phyloP scores from a whole-genome alignment of 92 coral and sea anemone species.

The Palythoa heliodiscus region DNA sequence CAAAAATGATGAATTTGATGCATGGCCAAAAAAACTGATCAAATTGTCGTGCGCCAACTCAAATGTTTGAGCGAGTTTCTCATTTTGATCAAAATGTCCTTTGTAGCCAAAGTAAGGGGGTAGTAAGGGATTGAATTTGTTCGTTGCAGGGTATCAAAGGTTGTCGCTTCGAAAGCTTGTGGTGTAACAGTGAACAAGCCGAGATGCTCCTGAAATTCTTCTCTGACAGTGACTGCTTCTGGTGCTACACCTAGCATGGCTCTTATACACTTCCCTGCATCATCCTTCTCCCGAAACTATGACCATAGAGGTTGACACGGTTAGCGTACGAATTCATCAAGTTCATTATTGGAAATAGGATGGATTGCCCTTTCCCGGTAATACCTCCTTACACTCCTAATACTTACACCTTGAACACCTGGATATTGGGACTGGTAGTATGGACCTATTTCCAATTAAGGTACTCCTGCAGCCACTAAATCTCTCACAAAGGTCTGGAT shows the following conservation, averaged over 20 bases:
- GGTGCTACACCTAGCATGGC: constrained; percentile 39
- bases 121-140: constrained; percentile 57
- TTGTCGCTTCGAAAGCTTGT: constrained; percentile 42
- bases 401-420: constrained; percentile 35
- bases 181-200: constrained; percentile 34
- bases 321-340: constrained; percentile 38
- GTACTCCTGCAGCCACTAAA: not conserved
- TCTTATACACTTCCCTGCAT: constrained; percentile 54
- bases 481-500: constrained; percentile 19
- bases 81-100: constrained; percentile 51
- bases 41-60: not conserved
- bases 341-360: constrained; percentile 42
- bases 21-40: not conserved
- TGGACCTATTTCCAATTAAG: too few relatives aligned
- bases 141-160: constrained; percentile 51
- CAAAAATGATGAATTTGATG: not conserved
- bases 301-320: constrained; percentile 40
- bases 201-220: constrained; percentile 45
- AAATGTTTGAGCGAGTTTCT: not conserved
- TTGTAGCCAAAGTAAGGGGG: constrained; percentile 60
- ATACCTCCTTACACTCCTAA: constrained; percentile 53
- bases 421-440: too few relatives aligned
- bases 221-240: constrained; percentile 38
- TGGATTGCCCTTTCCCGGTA: constrained; percentile 44
- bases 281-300: constrained; percentile 46